phyloP scores from a whole-genome alignment of 2,797 vertebrate genomes.

The Etheostoma nigrum region DNA sequence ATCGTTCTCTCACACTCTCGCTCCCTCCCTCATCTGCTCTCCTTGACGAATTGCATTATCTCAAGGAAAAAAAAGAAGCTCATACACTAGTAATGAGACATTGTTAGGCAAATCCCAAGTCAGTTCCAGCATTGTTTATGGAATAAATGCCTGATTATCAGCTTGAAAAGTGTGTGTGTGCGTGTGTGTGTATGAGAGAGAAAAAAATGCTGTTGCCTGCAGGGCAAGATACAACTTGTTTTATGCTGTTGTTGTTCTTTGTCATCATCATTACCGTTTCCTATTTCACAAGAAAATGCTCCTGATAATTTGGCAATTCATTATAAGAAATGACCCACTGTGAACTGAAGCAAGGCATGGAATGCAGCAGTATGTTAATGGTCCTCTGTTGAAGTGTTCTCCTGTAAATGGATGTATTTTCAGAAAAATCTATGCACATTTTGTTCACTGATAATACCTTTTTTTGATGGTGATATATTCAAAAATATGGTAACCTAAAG shows the following conservation, averaged over 20 bases:
- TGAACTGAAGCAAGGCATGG: conserved; percentile 65
- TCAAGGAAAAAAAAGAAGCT: conserved; percentile 76
- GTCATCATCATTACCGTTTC: conserved; percentile 80
- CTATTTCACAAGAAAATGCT: conserved; percentile 77
- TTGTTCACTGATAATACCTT: not conserved
- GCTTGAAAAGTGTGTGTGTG: conserved; percentile 72
- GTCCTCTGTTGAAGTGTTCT: conserved; percentile 37
- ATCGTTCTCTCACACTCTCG: conserved; percentile 55
- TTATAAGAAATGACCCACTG: conserved; percentile 78
- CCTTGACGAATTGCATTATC: conserved; percentile 86
- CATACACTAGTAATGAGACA: conserved; percentile 86
- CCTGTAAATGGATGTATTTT: conserved; percentile 32
- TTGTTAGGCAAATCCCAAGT: conserved; percentile 87
- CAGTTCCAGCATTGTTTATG: conserved; percentile 84
- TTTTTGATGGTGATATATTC: conserved; percentile 6
- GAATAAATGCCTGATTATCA: conserved; percentile 87
- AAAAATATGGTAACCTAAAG: not conserved
- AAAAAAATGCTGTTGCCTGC: conserved; percentile 63
- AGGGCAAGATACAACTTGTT: conserved; percentile 76
- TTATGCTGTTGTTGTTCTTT: conserved; percentile 75
- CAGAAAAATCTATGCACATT: conserved; percentile 40
- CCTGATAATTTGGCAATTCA: conserved; percentile 81
- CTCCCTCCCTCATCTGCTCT: conserved; percentile 76
- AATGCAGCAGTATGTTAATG: conserved; percentile 51
- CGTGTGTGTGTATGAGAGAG: conserved; percentile 52